Percentiles rank a stretch among this genome's conserved stretches.
These are phyloP conservation scores for Urocynchramus pylzowi DNA, from an alignment of 2,113 vertebrate genomes.

Conservation along the genomic window DNA sequence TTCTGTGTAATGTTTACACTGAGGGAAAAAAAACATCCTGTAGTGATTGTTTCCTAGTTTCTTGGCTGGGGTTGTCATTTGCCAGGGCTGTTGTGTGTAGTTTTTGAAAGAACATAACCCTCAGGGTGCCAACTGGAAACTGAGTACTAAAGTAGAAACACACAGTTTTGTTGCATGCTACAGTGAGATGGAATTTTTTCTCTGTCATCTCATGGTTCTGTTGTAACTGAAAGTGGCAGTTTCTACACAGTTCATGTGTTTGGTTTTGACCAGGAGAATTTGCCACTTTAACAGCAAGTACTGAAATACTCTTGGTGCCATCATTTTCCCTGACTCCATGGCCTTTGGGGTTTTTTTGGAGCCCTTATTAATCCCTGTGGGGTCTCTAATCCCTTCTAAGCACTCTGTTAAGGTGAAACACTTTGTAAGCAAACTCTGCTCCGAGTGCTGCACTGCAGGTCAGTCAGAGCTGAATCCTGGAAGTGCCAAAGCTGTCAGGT, in stretches of 20 bases:
- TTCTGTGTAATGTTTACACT: background rate
- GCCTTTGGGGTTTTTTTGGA: background rate
- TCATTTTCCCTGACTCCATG: background rate
- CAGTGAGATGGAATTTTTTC: background rate
- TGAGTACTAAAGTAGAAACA: background rate
- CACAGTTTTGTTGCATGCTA: background rate
- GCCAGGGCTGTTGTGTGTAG: background rate
- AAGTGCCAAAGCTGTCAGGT: background rate
- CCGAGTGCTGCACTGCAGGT: background rate
- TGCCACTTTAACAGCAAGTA: background rate
- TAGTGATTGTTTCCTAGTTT: background rate
- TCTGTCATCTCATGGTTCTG: background rate
- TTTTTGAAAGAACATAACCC: background rate
- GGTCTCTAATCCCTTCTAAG: conserved; percentile 33
- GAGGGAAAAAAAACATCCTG: background rate
- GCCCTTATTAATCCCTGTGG: background rate
- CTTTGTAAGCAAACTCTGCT: background rate
- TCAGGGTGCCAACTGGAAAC: background rate
- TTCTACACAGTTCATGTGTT: background rate
- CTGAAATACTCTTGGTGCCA: background rate
- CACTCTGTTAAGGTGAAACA: background rate
- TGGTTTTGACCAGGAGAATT: background rate
- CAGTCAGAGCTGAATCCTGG: background rate
- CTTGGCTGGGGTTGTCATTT: background rate
- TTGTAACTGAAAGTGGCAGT: background rate